Conservation (phyloP, 2,113 vertebrate species). For the Periophthalmodon schlosseri region DNA sequence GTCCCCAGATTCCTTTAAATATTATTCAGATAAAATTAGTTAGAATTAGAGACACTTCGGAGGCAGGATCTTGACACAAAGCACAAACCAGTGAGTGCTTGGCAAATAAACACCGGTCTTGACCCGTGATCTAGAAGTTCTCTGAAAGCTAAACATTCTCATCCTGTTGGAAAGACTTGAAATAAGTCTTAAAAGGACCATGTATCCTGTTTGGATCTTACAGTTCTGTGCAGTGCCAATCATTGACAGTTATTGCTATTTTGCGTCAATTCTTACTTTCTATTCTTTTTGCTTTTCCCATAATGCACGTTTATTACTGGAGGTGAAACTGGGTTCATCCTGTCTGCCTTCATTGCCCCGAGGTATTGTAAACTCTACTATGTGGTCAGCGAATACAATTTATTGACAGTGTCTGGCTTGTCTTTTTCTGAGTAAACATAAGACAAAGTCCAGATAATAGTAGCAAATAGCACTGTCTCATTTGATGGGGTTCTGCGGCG, state of each 20-base stretch:
- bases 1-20: constrained; percentile 18
- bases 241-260: constrained; percentile 37
- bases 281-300: constrained; percentile 15
- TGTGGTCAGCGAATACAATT: constrained; percentile 45
- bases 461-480: constrained; percentile 50
- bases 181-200: not conserved
- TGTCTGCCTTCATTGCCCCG: constrained; percentile 27
- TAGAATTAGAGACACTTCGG: constrained; percentile 30
- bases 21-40: constrained; percentile 13
- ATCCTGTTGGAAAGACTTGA: not conserved
- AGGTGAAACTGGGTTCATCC: constrained; percentile 33
- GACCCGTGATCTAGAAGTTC: constrained; percentile 40
- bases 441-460: constrained; percentile 57
- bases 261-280: constrained; percentile 23
- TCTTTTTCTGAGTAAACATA: constrained; percentile 49
- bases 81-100: constrained; percentile 41
- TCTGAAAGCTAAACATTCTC: constrained; percentile 51
- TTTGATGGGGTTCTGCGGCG: constrained; percentile 37
- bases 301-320: constrained; percentile 40
- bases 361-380: constrained; percentile 55
- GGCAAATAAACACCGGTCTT: constrained; percentile 42
- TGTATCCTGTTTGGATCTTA: constrained; percentile 1
- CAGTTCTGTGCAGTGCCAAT: constrained; percentile 31
- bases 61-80: constrained; percentile 25
- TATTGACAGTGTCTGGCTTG: constrained; percentile 49